Evolutionary conservation across 92 coral and sea anemone species (phyloP).

Genomic region (Epizoanthus illoricatus): DNA sequence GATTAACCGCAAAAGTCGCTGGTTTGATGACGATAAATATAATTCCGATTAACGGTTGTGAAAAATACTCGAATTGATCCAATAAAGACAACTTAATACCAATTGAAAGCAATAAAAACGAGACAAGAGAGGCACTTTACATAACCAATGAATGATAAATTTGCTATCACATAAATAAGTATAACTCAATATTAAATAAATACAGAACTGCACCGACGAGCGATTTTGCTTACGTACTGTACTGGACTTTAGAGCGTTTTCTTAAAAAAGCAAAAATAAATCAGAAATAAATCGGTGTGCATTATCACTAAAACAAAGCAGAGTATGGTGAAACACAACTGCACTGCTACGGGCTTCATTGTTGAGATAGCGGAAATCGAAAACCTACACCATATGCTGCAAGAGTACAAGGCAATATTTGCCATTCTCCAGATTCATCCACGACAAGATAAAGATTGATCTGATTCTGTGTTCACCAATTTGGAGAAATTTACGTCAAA

Average conservation of each 20-base stretch:
- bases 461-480: no score
- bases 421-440: neutral
- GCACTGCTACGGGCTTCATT: neutral
- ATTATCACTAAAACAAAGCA: neutral
- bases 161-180: neutral
- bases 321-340: neutral
- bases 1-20: slow-evolving; percentile 8
- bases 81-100: neutral
- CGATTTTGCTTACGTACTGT: no score
- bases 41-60: neutral
- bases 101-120: neutral
- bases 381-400: neutral
- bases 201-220: no score
- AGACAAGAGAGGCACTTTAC: neutral
- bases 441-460: neutral
- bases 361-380: neutral
- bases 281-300: neutral
- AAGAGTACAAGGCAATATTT: neutral
- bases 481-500: no score
- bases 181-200: no score
- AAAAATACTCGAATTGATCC: neutral
- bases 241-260: neutral
- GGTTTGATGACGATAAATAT: neutral
- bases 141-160: neutral
- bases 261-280: neutral